Conservation (phyloP, 2,797 vertebrate genomes). For the Hypotaenidia okinawae region DNA sequence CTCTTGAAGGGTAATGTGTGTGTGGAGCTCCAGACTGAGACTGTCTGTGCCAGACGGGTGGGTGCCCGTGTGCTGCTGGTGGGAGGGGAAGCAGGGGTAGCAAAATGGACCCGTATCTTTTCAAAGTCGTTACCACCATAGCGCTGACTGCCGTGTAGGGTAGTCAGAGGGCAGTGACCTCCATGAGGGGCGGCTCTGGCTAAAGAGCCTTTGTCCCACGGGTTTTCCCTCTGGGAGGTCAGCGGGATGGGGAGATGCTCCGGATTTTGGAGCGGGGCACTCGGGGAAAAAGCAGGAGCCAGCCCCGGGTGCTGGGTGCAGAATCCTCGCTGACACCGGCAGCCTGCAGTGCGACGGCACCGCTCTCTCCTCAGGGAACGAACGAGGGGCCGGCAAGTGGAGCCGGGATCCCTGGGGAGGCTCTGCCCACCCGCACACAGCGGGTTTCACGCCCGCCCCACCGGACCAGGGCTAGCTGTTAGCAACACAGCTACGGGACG, state of each 20-base stretch:
- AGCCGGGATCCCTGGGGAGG: not conserved
- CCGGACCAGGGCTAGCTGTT: not conserved
- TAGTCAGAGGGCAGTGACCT: rapidly evolving
- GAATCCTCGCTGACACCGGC: not conserved
- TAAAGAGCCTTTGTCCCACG: rapidly evolving
- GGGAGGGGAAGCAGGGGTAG: rapidly evolving
- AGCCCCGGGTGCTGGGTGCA: not conserved
- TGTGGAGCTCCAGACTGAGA: rapidly evolving
- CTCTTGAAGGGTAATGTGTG: rapidly evolving
- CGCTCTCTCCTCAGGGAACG: no score
- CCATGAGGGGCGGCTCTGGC: not conserved
- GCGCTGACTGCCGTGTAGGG: rapidly evolving
- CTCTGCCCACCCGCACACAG: not conserved
- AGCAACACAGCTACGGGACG: no score
- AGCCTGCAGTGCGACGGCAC: not conserved
- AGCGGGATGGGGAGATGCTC: not conserved
- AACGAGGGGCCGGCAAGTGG: no score
- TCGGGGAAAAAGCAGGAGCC: not conserved
- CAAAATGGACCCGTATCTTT: rapidly evolving
- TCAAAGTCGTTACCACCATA: rapidly evolving
- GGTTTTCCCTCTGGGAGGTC: not conserved
- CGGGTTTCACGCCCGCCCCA: no score
- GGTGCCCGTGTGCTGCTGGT: not conserved
- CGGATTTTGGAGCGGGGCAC: not conserved
- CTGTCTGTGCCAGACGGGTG: no score